phyloP scores from a whole-genome alignment of 2,888 invertebrate species.

The Octodonta nipae region DNA sequence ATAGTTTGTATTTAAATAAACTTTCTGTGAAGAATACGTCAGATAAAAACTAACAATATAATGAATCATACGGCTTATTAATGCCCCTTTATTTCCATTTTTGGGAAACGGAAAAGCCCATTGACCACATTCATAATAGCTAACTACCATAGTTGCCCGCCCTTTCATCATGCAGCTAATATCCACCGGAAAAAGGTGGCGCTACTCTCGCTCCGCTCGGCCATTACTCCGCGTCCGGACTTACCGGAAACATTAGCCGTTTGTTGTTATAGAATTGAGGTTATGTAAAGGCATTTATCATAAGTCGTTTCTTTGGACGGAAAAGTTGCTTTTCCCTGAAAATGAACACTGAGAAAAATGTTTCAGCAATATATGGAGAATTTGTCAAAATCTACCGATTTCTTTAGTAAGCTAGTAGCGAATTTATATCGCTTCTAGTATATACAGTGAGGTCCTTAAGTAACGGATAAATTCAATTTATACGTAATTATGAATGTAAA shows the following conservation, averaged over 20 bases:
- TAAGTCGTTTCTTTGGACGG: constrained; percentile 31
- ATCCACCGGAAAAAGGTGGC: constrained; percentile 34
- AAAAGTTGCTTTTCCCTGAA: constrained; percentile 10
- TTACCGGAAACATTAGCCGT: constrained; percentile 36
- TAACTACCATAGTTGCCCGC: constrained; percentile 31
- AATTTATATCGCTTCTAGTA: too few species aligned
- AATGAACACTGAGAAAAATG: constrained; percentile 10
- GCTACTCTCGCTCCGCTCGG: constrained; percentile 26
- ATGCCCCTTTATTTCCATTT: too few species aligned
- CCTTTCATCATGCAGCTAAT: constrained; percentile 35
- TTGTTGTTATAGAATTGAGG: constrained; percentile 32
- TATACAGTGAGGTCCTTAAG: too few species aligned
- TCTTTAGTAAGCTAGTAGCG: too few species aligned
- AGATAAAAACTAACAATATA: too few species aligned
- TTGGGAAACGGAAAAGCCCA: constrained; percentile 11
- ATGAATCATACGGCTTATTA: too few species aligned
- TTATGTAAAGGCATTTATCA: constrained; percentile 34
- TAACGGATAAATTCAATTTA: too few species aligned
- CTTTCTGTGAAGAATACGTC: too few species aligned
- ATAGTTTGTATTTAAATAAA: too few species aligned
- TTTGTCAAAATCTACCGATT: not conserved
- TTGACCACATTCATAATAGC: constrained; percentile 18
- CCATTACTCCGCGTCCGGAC: constrained; percentile 36
- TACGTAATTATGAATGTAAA: too few species aligned
- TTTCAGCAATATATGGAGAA: not conserved